These are phyloP conservation scores for Petrolisthes cinctipes DNA, from an alignment of 2,888 invertebrate species.

Conservation along the genomic window DNA sequence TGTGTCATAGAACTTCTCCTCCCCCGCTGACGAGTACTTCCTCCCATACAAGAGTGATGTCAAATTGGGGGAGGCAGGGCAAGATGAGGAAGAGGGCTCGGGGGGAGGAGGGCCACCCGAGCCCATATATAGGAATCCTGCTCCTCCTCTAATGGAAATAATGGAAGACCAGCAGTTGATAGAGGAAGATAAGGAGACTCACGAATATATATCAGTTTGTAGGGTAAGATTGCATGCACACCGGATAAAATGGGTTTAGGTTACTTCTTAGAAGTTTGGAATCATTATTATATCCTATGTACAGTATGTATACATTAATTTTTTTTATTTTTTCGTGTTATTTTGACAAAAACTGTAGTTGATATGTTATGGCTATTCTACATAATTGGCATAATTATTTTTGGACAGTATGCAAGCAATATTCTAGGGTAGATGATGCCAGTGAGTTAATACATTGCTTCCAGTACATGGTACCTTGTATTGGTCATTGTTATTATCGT, in stretches of 20 bases:
- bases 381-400: too few species aligned
- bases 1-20: constrained; percentile 51
- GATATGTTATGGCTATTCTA: too few species aligned
- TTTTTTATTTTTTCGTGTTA: too few species aligned
- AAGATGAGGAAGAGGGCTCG: constrained; percentile 40
- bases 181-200: constrained; percentile 38
- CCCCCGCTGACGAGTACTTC: constrained; percentile 50
- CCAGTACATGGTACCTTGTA: too few species aligned
- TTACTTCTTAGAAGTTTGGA: background rate
- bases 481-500: too few species aligned
- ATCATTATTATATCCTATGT: too few species aligned
- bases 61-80: constrained; percentile 14
- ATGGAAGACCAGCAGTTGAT: constrained; percentile 48
- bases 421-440: too few species aligned
- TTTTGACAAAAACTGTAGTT: too few species aligned
- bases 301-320: too few species aligned
- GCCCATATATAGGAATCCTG: constrained; percentile 9
- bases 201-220: constrained; percentile 50
- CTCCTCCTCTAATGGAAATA: constrained; percentile 29
- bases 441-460: too few species aligned
- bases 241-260: constrained; percentile 8
- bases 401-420: too few species aligned
- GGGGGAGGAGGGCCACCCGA: constrained; percentile 9
- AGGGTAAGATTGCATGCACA: constrained; percentile 44
- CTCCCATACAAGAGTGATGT: constrained; percentile 47